phyloP scores from a whole-genome alignment of 2,888 invertebrate species.

The Beris morrisii region DNA sequence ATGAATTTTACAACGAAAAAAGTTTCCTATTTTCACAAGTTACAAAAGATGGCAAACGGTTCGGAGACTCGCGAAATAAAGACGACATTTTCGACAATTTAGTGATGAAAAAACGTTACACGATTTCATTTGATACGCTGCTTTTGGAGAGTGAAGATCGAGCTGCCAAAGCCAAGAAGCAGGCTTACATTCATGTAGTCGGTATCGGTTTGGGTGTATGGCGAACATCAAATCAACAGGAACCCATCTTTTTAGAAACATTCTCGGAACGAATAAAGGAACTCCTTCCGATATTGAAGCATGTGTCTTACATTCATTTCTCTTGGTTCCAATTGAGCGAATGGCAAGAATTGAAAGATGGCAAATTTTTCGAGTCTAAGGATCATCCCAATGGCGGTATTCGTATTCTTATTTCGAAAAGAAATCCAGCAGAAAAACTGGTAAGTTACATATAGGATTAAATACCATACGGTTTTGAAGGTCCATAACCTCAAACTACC shows the following conservation, averaged over 20 bases:
- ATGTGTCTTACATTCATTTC: constrained; percentile 67
- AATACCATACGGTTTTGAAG: too few relatives aligned
- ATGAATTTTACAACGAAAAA: constrained; percentile 43
- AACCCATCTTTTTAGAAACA: constrained; percentile 64
- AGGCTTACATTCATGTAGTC: constrained; percentile 67
- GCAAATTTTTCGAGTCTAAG: constrained; percentile 48
- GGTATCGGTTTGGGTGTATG: constrained; percentile 71
- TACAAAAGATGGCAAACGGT: constrained; percentile 43
- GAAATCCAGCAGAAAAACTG: constrained; percentile 62
- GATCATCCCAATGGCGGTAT: constrained; percentile 56
- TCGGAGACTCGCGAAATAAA: constrained; percentile 46
- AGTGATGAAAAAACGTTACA: constrained; percentile 56
- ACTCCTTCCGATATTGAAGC: constrained; percentile 56
- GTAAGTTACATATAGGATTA: constrained; percentile 36
- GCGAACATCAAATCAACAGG: constrained; percentile 64
- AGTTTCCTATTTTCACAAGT: constrained; percentile 33
- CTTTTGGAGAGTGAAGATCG: constrained; percentile 65
- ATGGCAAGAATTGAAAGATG: constrained; percentile 58
- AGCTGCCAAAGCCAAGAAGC: constrained; percentile 57
- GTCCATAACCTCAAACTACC: too few relatives aligned
- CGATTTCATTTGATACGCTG: constrained; percentile 64
- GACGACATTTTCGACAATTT: constrained; percentile 51
- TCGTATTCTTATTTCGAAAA: constrained; percentile 58
- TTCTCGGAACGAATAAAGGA: constrained; percentile 64
- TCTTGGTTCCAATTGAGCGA: constrained; percentile 61